phyloP scores from a whole-genome alignment of 1,140 invertebrate species.

The Pseudobourletiella spinata region DNA sequence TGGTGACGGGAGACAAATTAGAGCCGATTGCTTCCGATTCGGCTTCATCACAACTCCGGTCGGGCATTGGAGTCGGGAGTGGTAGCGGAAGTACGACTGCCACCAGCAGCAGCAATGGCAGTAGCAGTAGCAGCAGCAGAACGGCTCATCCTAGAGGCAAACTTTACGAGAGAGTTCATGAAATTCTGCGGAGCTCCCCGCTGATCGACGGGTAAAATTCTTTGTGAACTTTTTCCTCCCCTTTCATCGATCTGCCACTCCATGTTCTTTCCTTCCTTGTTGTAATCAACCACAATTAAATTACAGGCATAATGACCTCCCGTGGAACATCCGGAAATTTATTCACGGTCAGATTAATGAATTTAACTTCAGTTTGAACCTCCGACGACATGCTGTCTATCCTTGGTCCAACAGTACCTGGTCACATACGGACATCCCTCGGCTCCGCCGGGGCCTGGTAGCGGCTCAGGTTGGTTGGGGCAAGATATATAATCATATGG shows the following conservation, averaged over 20 bases:
- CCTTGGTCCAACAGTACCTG: slow-evolving; percentile 68
- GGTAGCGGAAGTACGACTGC: too few relatives aligned
- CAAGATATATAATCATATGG: too few relatives aligned
- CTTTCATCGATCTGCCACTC: not conserved
- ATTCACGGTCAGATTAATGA: slow-evolving; percentile 63
- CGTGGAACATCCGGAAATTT: slow-evolving; percentile 72
- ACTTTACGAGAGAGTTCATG: slow-evolving; percentile 19
- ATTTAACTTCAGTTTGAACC: slow-evolving; percentile 59
- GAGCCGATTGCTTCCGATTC: too few relatives aligned
- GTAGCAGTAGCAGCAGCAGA: too few relatives aligned
- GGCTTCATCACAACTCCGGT: too few relatives aligned
- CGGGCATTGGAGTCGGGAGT: too few relatives aligned
- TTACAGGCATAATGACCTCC: slow-evolving; percentile 70
- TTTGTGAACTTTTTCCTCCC: not conserved
- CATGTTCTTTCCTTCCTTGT: not conserved
- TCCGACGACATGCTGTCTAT: slow-evolving; percentile 52
- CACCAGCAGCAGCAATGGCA: too few relatives aligned
- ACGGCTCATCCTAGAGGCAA: too few relatives aligned
- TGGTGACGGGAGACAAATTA: too few relatives aligned
- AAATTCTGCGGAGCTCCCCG: slow-evolving; percentile 19
- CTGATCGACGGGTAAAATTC: slow-evolving; percentile 31
- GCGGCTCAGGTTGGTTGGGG: slow-evolving; percentile 34
- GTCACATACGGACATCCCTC: slow-evolving; percentile 65
- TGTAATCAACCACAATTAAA: slow-evolving; percentile 7
- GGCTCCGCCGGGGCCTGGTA: slow-evolving; percentile 39